Base-by-base conservation (phyloP, 1,140 invertebrate genomes). In the Meloidogyne chitwoodi region DNA sequence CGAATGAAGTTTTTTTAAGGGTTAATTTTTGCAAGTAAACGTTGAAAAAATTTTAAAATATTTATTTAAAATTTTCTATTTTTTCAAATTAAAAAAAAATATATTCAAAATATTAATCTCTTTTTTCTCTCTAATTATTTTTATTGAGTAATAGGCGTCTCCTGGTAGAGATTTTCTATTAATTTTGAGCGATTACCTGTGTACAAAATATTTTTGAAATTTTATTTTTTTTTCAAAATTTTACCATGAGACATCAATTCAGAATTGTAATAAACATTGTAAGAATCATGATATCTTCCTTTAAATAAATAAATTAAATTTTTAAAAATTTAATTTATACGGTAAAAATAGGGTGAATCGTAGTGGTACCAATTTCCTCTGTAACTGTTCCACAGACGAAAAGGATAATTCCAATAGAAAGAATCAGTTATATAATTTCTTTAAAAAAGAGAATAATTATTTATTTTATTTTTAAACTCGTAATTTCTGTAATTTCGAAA, bases 361-460 rank as follows among this genome's bases (percentile, higher is more conserved):
- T 73, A 73, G 5, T 61, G 41, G 24, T 73, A 73, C 56, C 56
- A 73, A 63, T 73, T 73, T 29, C 64, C 56, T 63, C 38, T 73
- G 14, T 63, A 63, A 24, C 44, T 26, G 19, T 27, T 73, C 71
- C 71, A 73, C 16, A 26, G 12, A 1, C 71, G 71, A 14, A 73
- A 73, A 26, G 71, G 71, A 34, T 73, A 73, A 22, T 73, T 44
- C 71, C 71, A 73, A 31, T 73, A 73, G 26, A 73, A 73, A 6
- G 71, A 73, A 64, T 73, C 71, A 11, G 71, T 73, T 61, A 73
- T 73, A n/a, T 73, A 38, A 31, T 73, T 73, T n/a, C 71, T 73
- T 26, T 16, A 56, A 26, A 12, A 24, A 24, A 2, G 12, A n/a
- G 19, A 1, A n/a, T n/a, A 62, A 19, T 14, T 66, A n/a, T 34